Percentiles rank a stretch among this genome's conserved stretches.
Evolutionary conservation across 2,888 invertebrate species (phyloP).

Genomic region (Girardia tigrina): DNA sequence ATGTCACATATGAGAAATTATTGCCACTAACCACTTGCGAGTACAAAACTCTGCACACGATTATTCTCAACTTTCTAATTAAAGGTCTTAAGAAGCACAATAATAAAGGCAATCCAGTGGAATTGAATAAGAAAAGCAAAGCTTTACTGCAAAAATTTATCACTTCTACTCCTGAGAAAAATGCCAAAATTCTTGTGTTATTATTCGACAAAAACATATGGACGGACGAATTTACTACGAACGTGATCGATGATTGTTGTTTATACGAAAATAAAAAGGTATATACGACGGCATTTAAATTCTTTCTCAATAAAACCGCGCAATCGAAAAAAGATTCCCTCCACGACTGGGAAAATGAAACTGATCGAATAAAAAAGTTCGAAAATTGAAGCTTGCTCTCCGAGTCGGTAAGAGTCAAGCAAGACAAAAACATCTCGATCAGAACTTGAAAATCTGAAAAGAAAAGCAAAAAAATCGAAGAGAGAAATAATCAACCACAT

Average conservation of each 20-base stretch:
- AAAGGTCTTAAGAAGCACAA: not conserved
- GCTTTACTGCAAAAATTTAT: not conserved
- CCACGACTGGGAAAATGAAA: not conserved
- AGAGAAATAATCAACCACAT: constrained; percentile 58
- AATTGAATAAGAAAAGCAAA: not conserved
- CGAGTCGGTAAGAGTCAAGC: constrained; percentile 84
- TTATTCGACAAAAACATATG: constrained; percentile 86
- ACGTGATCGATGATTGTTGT: constrained; percentile 80
- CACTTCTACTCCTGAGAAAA: not conserved
- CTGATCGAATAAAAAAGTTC: constrained; percentile 42
- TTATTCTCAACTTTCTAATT: not conserved
- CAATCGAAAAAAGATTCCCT: not conserved
- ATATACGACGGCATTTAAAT: constrained; percentile 26
- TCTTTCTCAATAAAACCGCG: not conserved
- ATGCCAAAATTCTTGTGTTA: constrained; percentile 79
- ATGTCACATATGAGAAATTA: not conserved
- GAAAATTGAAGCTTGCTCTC: constrained; percentile 58
- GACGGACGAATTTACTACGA: constrained; percentile 93
- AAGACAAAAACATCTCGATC: constrained; percentile 73
- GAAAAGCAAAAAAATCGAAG: constrained; percentile 73
- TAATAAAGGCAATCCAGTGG: not conserved
- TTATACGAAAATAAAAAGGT: constrained; percentile 90
- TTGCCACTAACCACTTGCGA: not conserved
- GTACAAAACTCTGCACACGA: not conserved
- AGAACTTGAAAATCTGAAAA: constrained; percentile 62